Evolutionary conservation across 2,888 invertebrate species (phyloP).

Genomic region (Julus scanicus): DNA sequence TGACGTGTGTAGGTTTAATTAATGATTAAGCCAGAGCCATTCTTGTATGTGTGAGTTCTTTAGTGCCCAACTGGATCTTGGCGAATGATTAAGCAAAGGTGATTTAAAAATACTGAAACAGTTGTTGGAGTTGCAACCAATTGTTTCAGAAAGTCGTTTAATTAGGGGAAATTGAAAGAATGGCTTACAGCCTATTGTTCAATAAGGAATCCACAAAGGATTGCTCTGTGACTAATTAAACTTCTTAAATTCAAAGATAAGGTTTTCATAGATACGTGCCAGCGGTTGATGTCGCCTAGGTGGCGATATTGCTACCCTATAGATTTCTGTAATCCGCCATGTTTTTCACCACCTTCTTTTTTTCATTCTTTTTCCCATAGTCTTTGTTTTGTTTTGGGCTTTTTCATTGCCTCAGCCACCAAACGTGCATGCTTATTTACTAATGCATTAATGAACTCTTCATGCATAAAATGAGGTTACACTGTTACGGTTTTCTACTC

Average conservation of each 20-base stretch:
- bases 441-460: constrained; percentile 51
- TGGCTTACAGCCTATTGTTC: constrained; percentile 12
- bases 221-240: constrained; percentile 27
- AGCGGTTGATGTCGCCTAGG: neutral
- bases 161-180: neutral
- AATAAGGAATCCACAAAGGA: neutral
- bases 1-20: neutral
- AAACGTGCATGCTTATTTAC: constrained; percentile 46
- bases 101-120: neutral
- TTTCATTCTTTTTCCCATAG: neutral
- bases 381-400: neutral
- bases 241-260: neutral
- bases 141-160: constrained; percentile 17
- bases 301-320: neutral
- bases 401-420: neutral
- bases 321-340: neutral
- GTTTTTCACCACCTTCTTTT: neutral
- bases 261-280: neutral
- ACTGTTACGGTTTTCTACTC: constrained; percentile 48
- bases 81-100: neutral
- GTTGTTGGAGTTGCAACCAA: neutral
- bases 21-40: neutral
- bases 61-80: neutral
- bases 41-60: neutral
- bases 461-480: constrained; percentile 53